Evolutionary conservation across 2,797 vertebrate species (phyloP).

Genomic region (Gila robusta): DNA sequence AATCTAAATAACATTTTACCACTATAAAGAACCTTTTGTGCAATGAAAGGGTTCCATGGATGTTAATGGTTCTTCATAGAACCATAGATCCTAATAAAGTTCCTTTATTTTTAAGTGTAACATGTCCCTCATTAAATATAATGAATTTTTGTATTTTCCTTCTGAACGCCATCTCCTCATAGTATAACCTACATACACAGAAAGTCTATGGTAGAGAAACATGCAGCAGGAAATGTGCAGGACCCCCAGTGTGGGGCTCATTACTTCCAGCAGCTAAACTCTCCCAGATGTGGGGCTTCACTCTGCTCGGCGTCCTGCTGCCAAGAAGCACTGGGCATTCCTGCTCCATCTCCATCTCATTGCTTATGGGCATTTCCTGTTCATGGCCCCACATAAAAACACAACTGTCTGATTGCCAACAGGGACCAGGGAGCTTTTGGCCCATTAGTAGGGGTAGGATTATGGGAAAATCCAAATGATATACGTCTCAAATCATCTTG

Average conservation of each 20-base stretch:
- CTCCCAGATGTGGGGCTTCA: constrained; percentile 78
- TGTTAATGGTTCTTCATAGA: neutral
- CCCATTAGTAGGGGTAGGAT: constrained; percentile 42
- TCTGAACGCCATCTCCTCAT: neutral
- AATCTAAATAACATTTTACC: neutral
- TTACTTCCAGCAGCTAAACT: constrained; percentile 78
- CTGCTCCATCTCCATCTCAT: constrained; percentile 65
- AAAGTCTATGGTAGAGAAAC: constrained; percentile 29
- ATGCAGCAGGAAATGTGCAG: constrained; percentile 58
- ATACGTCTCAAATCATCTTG: neutral
- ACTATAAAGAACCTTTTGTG: neutral
- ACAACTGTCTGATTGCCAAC: constrained; percentile 71
- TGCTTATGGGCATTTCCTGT: constrained; percentile 80
- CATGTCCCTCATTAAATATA: neutral
- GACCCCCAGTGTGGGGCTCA: constrained; percentile 61
- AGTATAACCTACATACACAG: neutral
- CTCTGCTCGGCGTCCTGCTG: constrained; percentile 55
- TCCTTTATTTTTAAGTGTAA: neutral
- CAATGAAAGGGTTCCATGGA: neutral
- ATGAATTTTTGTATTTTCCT: neutral
- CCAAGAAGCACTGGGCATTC: constrained; percentile 63
- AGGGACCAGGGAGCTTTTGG: constrained; percentile 55
- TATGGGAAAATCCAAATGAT: neutral
- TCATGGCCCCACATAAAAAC: constrained; percentile 70
- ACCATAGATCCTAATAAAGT: neutral